phyloP scores from a whole-genome alignment of 1,140 invertebrate species.

The Druon quercuslanigerum region DNA sequence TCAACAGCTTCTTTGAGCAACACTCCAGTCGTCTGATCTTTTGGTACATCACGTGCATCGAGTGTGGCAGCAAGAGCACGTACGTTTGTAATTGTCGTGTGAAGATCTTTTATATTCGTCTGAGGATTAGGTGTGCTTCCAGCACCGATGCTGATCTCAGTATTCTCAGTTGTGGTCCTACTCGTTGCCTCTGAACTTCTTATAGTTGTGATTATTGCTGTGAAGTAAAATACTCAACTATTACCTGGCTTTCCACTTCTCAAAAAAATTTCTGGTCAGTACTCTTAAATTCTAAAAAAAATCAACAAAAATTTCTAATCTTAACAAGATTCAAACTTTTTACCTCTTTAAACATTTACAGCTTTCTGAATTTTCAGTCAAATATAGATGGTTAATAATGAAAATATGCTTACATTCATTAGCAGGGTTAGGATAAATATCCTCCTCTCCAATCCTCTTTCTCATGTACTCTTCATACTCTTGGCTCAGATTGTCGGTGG shows the following conservation, averaged over 20 bases:
- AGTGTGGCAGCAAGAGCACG: conserved; percentile 33
- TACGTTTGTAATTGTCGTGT: conserved; percentile 36
- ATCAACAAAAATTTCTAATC: conserved; percentile 39
- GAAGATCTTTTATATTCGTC: conserved; percentile 32
- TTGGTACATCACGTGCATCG: conserved; percentile 14
- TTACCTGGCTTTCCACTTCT: conserved; percentile 47
- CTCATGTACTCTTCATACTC: conserved; percentile 53
- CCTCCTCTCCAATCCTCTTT: conserved; percentile 38
- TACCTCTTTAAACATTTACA: conserved; percentile 32
- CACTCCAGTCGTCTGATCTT: conserved; percentile 1
- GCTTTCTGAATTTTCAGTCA: conserved; percentile 43
- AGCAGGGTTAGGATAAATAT: neutral
- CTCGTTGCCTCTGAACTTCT: conserved; percentile 32
- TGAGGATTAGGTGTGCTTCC: neutral
- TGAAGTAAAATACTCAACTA: conserved; percentile 44
- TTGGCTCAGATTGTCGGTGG: conserved; percentile 25
- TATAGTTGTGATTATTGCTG: conserved; percentile 32
- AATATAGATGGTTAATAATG: conserved; percentile 33
- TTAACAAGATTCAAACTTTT: conserved; percentile 34
- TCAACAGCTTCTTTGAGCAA: conserved; percentile 36
- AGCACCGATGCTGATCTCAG: conserved; percentile 3
- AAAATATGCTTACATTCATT: conserved; percentile 39
- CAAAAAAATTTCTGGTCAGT: conserved; percentile 46
- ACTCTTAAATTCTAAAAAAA: conserved; percentile 36
- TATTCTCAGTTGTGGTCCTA: conserved; percentile 27